phyloP scores from a whole-genome alignment of 2,888 invertebrate species.

The Disparrhopalites patrizii region DNA sequence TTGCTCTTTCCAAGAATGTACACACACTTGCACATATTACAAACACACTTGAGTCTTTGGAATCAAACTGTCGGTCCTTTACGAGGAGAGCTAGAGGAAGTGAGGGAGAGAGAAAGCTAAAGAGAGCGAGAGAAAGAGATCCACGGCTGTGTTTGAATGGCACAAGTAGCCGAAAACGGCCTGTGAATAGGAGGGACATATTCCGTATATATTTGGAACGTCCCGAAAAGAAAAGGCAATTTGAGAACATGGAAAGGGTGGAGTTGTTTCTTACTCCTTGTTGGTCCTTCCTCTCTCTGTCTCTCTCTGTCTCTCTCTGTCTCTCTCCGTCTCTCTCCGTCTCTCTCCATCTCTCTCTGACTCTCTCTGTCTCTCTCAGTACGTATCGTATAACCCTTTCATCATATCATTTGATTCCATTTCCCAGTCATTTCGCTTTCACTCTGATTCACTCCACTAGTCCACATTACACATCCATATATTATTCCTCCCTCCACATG shows the following conservation, averaged over 20 bases:
- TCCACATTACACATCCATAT: constrained; percentile 15
- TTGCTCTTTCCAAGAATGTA: constrained; percentile 23
- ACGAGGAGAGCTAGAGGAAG: neutral
- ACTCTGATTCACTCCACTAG: constrained; percentile 31
- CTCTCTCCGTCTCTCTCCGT: constrained; percentile 17
- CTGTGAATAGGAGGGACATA: constrained; percentile 2
- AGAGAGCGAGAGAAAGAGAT: no score
- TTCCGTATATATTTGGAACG: constrained; percentile 17
- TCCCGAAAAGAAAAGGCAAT: constrained; percentile 37
- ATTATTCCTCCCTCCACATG: neutral
- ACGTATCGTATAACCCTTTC: constrained; percentile 13
- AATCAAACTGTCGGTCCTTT: no score
- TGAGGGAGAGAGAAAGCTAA: neutral
- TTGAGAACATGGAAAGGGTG: constrained; percentile 47
- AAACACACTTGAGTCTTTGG: no score
- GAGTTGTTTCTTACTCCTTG: constrained; percentile 36
- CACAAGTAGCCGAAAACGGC: constrained; percentile 1
- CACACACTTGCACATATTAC: neutral
- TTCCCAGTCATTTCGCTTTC: constrained; percentile 32
- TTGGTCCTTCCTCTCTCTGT: constrained; percentile 15
- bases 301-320: neutral
- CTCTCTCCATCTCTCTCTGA: no score
- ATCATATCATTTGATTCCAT: constrained; percentile 34
- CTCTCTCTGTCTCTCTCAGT: neutral
- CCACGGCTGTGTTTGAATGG: no score